Conservation (phyloP, 2,797 vertebrate genomes). For the Pseudochaenichthys georgianus region DNA sequence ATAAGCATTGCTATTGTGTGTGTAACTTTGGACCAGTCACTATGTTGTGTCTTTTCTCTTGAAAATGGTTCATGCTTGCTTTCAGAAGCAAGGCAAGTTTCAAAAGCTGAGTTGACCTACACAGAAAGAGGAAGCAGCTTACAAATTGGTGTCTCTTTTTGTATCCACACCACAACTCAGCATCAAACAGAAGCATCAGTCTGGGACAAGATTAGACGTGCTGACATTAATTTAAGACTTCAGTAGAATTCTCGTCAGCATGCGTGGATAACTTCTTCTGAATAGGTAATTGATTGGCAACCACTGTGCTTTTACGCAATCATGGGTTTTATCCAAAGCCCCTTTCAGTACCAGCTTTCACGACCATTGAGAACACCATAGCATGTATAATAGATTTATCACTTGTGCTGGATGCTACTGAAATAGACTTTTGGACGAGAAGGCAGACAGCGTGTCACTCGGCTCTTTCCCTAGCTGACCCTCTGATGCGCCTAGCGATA, state of each 20-base stretch:
- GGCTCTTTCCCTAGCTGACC: conserved; percentile 47
- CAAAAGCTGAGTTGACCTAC: background rate
- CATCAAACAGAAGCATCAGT: conserved; percentile 25
- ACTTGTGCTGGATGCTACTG: conserved; percentile 40
- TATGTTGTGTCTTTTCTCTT: background rate
- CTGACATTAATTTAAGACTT: conserved; percentile 26
- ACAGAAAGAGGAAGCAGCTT: background rate
- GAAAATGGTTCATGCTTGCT: background rate
- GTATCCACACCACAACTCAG: conserved; percentile 4
- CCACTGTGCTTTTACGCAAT: conserved; percentile 49
- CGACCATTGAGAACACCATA: conserved; percentile 36
- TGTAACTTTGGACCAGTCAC: background rate
- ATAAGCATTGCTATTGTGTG: background rate
- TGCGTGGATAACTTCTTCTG: conserved; percentile 27
- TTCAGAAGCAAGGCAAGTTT: background rate
- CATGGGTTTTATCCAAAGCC: conserved; percentile 56
- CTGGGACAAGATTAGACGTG: conserved; percentile 13
- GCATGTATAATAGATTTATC: conserved; percentile 59
- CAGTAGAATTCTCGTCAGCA: conserved; percentile 9
- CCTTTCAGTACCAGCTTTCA: conserved; percentile 54
- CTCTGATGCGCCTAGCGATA: conserved; percentile 42
- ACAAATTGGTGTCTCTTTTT: conserved; percentile 2
- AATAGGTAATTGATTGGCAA: conserved; percentile 53
- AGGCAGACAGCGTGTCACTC: conserved; percentile 42
- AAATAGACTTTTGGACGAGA: conserved; percentile 61